Evolutionary conservation across 2,113 vertebrate genomes (phyloP).

Genomic region (Chascanopsetta lugubris): DNA sequence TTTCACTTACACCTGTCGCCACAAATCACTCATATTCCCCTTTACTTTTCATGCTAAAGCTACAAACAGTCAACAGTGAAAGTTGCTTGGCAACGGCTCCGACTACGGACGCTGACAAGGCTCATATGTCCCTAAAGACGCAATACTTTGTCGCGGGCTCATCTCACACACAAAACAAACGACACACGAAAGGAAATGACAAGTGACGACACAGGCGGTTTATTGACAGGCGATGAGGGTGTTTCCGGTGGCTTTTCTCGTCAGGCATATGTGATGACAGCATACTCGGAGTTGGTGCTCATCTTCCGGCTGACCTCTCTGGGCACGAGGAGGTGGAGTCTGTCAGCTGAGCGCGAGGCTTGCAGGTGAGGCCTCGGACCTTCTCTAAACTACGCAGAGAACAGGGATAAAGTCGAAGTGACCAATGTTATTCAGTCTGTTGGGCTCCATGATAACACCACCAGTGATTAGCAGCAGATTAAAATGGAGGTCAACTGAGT

Average conservation of each 20-base stretch:
- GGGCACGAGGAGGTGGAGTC: slow-evolving; percentile 74
- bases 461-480: background rate
- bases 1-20: background rate
- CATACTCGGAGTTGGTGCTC: slow-evolving; percentile 83
- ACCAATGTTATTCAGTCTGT: too few relatives aligned
- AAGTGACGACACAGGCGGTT: background rate
- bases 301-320: slow-evolving; percentile 81
- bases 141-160: slow-evolving; percentile 37
- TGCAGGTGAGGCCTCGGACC: slow-evolving; percentile 61
- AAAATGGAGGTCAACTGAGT: too few relatives aligned
- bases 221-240: too few relatives aligned
- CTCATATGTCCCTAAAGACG: slow-evolving; percentile 9
- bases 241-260: too few relatives aligned
- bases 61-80: slow-evolving; percentile 8
- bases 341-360: slow-evolving; percentile 77
- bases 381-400: slow-evolving; percentile 69
- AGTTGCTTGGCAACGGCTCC: slow-evolving; percentile 72
- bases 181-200: too few relatives aligned
- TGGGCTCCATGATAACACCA: background rate
- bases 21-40: slow-evolving; percentile 7
- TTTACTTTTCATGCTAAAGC: background rate
- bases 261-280: slow-evolving; percentile 80
- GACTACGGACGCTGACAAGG: slow-evolving; percentile 56
- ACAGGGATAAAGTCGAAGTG: background rate
- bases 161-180: background rate